These are phyloP conservation scores for Hypotaenidia philippensis DNA, from an alignment of 2,797 vertebrate genomes.

Conservation along the genomic window DNA sequence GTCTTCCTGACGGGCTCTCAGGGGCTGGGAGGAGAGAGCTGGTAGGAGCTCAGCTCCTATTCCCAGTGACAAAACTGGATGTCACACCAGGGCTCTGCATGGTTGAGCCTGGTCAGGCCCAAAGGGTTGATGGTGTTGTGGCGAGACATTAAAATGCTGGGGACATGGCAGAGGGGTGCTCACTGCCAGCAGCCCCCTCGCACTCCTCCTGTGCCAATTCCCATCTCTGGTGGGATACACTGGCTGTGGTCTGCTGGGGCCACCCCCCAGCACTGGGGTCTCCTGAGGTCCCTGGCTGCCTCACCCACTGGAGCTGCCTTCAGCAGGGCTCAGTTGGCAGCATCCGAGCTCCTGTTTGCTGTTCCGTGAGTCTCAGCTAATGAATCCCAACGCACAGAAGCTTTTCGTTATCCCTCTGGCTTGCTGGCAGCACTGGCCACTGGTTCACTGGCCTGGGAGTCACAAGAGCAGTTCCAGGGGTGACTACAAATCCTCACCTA, in stretches of 20 bases:
- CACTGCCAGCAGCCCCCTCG: rapidly evolving
- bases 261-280: neutral
- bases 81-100: neutral
- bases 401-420: neutral
- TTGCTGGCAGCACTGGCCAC: neutral
- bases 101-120: rapidly evolving
- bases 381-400: neutral
- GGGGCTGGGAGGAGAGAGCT: neutral
- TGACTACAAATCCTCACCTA: neutral
- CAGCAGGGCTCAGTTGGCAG: neutral
- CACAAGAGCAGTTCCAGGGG: neutral
- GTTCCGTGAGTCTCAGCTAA: neutral
- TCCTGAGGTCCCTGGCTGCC: neutral
- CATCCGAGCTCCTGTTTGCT: neutral
- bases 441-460: neutral
- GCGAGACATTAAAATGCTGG: neutral
- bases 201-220: neutral
- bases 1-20: neutral
- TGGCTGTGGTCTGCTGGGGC: neutral
- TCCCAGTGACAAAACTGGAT: neutral
- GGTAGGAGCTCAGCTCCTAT: neutral
- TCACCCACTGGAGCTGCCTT: neutral
- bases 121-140: neutral
- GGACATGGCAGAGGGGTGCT: rapidly evolving
- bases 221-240: neutral